Conservation (phyloP, 2,797 vertebrate species). For the Halcyon badia region DNA sequence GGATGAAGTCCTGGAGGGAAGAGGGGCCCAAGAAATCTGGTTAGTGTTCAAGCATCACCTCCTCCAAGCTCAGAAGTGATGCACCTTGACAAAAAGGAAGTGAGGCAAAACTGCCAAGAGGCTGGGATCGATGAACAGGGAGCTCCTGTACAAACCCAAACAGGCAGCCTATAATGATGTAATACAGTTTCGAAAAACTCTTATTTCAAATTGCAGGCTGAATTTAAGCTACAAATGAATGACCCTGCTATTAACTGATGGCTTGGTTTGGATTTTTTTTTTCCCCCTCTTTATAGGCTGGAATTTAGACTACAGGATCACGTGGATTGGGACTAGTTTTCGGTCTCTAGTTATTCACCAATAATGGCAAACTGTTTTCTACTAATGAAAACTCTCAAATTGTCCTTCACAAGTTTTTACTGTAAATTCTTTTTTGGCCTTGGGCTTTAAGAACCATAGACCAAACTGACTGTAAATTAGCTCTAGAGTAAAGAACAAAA, state of each 20-base stretch:
- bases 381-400: background rate
- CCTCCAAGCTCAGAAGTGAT: background rate
- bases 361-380: background rate
- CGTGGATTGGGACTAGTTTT: background rate
- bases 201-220: background rate
- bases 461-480: slow-evolving; percentile 8
- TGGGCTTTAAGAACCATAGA: background rate
- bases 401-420: background rate
- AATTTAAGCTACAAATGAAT: background rate
- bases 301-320: background rate
- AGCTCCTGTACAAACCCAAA: background rate
- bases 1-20: background rate
- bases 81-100: background rate
- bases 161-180: background rate
- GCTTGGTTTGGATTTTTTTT: no score
- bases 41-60: background rate
- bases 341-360: background rate
- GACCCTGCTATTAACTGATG: background rate
- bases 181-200: background rate
- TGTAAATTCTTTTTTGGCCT: slow-evolving; percentile 4
- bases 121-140: background rate
- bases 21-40: background rate
- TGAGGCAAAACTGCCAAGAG: background rate
- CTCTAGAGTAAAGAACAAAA: slow-evolving; percentile 25
- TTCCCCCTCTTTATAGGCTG: background rate